Evolutionary conservation across 2,113 vertebrate species (phyloP).

Genomic region (Pterophyllum scalare): DNA sequence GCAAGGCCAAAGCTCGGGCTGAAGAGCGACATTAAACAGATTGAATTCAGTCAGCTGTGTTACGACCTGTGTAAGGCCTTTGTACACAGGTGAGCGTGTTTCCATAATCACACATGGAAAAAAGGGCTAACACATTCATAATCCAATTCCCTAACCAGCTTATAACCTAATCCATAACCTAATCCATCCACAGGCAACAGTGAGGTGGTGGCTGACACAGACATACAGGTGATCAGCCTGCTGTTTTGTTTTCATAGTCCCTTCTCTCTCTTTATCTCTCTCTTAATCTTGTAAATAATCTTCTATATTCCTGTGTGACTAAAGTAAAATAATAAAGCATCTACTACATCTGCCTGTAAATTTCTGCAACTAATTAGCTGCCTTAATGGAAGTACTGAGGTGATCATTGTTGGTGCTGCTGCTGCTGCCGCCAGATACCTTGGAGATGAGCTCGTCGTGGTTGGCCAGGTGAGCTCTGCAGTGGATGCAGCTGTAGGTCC

Average conservation of each 20-base stretch:
- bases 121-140: conserved; percentile 56
- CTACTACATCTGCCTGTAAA: neutral
- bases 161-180: conserved; percentile 54
- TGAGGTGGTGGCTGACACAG: conserved; percentile 6
- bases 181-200: conserved; percentile 33
- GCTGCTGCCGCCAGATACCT: conserved; percentile 80
- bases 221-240: conserved; percentile 36
- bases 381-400: neutral
- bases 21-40: neutral
- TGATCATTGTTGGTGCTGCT: neutral
- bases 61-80: conserved; percentile 1
- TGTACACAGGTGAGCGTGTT: conserved; percentile 42
- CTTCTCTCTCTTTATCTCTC: neutral
- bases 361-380: conserved; percentile 9
- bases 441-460: conserved; percentile 98
- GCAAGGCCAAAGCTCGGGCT: neutral
- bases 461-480: conserved; percentile 98
- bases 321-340: neutral
- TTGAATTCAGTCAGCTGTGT: neutral
- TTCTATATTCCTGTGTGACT: neutral
- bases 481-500: conserved; percentile 99
- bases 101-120: conserved; percentile 32
- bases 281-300: neutral
- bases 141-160: conserved; percentile 58
- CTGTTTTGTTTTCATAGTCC: conserved; percentile 10